A percentile compares a stretch with the other conserved stretches of the same genome.
These are phyloP conservation scores for Drosophila teissieri DNA, from an alignment of 1,140 invertebrate species.

Conservation along the genomic window DNA sequence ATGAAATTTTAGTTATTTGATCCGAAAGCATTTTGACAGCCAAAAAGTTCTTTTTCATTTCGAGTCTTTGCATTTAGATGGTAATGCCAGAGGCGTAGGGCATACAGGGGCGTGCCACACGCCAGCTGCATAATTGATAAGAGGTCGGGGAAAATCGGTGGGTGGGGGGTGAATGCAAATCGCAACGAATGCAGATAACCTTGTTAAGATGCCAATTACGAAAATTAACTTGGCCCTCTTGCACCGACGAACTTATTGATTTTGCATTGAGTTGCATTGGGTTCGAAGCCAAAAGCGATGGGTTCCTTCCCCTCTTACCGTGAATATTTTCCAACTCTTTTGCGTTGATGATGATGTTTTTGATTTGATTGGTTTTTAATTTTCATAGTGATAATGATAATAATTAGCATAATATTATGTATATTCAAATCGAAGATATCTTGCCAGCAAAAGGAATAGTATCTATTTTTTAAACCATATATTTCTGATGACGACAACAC, in stretches of 20 bases:
- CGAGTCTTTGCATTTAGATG: constrained; percentile 71
- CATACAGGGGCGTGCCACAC: constrained; percentile 46
- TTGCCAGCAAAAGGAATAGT: not conserved
- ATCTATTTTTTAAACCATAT: not conserved
- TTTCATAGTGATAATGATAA: not conserved
- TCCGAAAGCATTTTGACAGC: constrained; percentile 79
- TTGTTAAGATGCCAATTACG: constrained; percentile 82
- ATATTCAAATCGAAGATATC: not conserved
- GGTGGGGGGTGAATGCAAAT: constrained; percentile 45
- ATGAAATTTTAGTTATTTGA: constrained; percentile 76
- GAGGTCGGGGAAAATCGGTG: constrained; percentile 8
- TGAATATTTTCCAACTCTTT: not conserved
- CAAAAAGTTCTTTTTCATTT: constrained; percentile 55
- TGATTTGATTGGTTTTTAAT: not conserved
- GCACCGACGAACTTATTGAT: constrained; percentile 69
- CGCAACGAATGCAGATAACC: constrained; percentile 77
- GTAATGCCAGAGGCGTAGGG: constrained; percentile 46
- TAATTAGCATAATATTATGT: not conserved
- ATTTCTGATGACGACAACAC: not conserved
- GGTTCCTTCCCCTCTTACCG: not conserved
- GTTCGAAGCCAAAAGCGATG: constrained; percentile 56
- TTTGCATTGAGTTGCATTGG: constrained; percentile 60
- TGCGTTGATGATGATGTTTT: not conserved
- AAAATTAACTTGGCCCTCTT: constrained; percentile 76
- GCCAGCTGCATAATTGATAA: constrained; percentile 78